Percentiles rank a stretch among this genome's conserved stretches.
Conservation (phyloP, 1,140 invertebrate species). For the Daktulosphaira vitifoliae region DNA sequence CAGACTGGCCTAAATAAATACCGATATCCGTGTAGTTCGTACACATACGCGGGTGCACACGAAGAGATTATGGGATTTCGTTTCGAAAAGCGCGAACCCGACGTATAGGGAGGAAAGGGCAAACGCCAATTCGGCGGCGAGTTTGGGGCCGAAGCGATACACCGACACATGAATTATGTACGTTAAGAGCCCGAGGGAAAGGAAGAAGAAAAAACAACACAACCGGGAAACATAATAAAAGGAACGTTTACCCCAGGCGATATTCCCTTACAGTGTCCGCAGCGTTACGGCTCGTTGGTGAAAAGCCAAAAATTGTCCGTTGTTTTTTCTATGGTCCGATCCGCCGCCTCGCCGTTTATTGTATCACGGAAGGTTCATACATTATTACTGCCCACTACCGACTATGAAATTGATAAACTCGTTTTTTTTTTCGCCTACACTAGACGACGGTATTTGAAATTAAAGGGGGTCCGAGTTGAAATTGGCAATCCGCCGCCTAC, state of each 20-base stretch:
- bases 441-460: slow-evolving; percentile 12
- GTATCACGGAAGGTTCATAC: slow-evolving; percentile 21
- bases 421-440: not conserved
- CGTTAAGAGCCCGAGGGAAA: slow-evolving; percentile 9
- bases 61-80: slow-evolving; percentile 23
- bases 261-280: not conserved
- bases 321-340: slow-evolving; percentile 23
- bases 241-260: slow-evolving; percentile 28
- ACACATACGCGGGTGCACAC: too few relatives aligned
- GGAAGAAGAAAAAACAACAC: slow-evolving; percentile 3
- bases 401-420: slow-evolving; percentile 27
- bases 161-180: slow-evolving; percentile 29
- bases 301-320: slow-evolving; percentile 30
- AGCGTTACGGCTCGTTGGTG: slow-evolving; percentile 13
- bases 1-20: too few relatives aligned
- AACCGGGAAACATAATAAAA: slow-evolving; percentile 27
- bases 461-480: not conserved
- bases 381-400: not conserved
- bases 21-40: too few relatives aligned
- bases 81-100: not conserved
- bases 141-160: slow-evolving; percentile 23
- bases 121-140: slow-evolving; percentile 25
- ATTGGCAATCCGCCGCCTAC: slow-evolving; percentile 10
- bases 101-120: not conserved
- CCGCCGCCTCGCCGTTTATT: slow-evolving; percentile 18